These are phyloP conservation scores for Nomada ruficornis DNA, from an alignment of 2,888 invertebrate species.

Conservation along the genomic window DNA sequence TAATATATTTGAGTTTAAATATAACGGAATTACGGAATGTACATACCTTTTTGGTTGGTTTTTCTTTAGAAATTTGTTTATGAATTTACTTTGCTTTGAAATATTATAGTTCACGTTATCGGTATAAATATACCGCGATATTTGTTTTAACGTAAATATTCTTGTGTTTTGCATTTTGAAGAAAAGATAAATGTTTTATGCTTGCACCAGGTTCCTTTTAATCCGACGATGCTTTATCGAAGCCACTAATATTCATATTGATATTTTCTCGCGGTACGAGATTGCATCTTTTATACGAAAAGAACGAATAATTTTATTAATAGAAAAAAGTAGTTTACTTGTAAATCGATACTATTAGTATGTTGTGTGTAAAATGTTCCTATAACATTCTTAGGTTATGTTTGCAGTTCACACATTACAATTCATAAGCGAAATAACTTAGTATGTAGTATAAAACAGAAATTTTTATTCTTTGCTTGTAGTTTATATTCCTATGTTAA, in stretches of 20 bases:
- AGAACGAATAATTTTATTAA: not conserved
- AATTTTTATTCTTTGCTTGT: not conserved
- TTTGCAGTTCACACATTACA: not conserved
- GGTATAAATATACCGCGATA: conserved; percentile 20
- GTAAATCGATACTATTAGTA: not conserved
- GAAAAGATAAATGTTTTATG: not conserved
- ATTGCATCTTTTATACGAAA: not conserved
- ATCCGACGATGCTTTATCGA: conserved; percentile 6
- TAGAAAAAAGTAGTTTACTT: not conserved
- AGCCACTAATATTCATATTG: not conserved
- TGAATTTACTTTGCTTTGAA: conserved; percentile 20
- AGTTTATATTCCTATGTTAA: not conserved
- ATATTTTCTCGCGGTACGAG: not conserved
- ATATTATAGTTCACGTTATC: not conserved
- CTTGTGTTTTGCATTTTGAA: conserved; percentile 7
- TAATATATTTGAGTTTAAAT: not conserved
- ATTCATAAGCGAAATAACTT: not conserved
- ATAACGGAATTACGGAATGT: not conserved
- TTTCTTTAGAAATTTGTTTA: conserved; percentile 42
- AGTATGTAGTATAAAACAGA: not conserved
- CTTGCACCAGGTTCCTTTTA: not conserved
- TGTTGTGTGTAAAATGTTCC: not conserved
- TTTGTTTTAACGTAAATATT: not conserved
- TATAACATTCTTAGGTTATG: not conserved
- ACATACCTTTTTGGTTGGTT: conserved; percentile 26